phyloP scores from a whole-genome alignment of 2,888 invertebrate species.

The Diarsia brunnea region DNA sequence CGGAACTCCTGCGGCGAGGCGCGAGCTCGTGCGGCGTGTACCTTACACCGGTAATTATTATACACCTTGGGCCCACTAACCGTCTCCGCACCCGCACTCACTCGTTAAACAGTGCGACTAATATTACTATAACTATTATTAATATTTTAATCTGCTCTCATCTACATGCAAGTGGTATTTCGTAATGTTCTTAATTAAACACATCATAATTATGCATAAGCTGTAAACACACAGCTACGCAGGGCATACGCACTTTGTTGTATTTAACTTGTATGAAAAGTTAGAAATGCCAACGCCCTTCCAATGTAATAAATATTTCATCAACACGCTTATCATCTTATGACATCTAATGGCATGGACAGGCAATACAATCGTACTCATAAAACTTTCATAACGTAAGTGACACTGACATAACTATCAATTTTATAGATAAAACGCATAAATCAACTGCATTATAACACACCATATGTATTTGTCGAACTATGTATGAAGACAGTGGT shows the following conservation, averaged over 20 bases:
- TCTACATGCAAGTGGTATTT: conserved; percentile 65
- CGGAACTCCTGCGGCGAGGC: conserved; percentile 80
- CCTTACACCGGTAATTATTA: conserved; percentile 72
- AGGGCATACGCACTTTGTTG: conserved; percentile 16
- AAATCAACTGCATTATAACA: conserved; percentile 33
- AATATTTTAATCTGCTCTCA: conserved; percentile 65
- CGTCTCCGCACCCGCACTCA: conserved; percentile 61
- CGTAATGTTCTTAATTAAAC: conserved; percentile 67
- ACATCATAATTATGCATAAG: conserved; percentile 64
- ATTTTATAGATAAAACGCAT: conserved; percentile 48
- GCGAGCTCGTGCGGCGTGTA: conserved; percentile 64
- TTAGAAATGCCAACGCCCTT: conserved; percentile 46
- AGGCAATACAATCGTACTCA: conserved; percentile 55
- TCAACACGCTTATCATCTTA: conserved; percentile 54
- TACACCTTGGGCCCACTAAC: conserved; percentile 67
- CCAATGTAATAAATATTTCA: conserved; percentile 59
- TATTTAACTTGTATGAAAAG: conserved; percentile 23
- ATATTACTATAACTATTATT: conserved; percentile 64
- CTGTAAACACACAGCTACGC: conserved; percentile 49
- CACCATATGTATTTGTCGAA: conserved; percentile 20
- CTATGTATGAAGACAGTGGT: neutral
- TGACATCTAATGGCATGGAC: conserved; percentile 58
- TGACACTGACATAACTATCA: conserved; percentile 61
- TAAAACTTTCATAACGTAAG: conserved; percentile 61
- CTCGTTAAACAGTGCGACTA: conserved; percentile 66